phyloP scores from a whole-genome alignment of 2,797 vertebrate genomes.

The Anniella stebbinsi region DNA sequence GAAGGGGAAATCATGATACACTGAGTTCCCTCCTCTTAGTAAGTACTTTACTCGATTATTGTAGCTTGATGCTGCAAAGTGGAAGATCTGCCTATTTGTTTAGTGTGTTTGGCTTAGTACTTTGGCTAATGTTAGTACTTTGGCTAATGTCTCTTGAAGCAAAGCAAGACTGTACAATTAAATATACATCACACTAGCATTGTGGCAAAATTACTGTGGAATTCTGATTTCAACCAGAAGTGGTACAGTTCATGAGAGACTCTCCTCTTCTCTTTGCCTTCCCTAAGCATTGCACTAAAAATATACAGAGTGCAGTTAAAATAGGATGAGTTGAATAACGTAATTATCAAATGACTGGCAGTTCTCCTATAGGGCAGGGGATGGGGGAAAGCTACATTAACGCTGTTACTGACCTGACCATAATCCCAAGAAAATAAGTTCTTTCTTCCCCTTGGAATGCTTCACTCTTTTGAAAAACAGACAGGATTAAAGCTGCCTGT shows the following conservation, averaged over 20 bases:
- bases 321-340: background rate
- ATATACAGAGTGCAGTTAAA: background rate
- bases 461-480: background rate
- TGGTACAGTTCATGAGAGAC: background rate
- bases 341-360: background rate
- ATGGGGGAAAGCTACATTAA: background rate
- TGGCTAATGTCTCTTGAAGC: background rate
- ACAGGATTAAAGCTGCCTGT: background rate
- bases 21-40: background rate
- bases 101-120: background rate
- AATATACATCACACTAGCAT: background rate
- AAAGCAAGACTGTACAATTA: background rate
- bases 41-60: background rate
- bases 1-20: background rate
- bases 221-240: constrained; percentile 29
- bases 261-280: constrained; percentile 9
- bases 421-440: background rate
- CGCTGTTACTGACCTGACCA: background rate
- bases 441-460: background rate
- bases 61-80: background rate
- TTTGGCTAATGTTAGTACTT: constrained; percentile 2
- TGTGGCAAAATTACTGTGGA: constrained; percentile 9
- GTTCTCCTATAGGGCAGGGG: background rate
- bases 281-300: background rate
- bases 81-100: constrained; percentile 18